A percentile compares a stretch with the other conserved stretches of the same genome.
Evolutionary conservation across 2,113 vertebrate species (phyloP).

Genomic region (Microcebus lehilahytsara): DNA sequence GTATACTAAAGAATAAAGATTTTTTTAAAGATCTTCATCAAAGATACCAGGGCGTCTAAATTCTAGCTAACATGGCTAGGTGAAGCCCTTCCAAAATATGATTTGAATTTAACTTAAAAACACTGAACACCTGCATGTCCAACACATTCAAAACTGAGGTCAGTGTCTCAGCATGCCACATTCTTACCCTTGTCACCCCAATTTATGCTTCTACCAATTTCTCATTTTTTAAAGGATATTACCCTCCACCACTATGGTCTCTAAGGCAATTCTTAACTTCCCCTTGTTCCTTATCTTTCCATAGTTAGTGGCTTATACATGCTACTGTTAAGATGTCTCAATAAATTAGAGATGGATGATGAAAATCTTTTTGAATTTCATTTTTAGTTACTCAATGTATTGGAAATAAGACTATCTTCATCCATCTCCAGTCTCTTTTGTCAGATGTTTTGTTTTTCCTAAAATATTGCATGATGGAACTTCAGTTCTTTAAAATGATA

Average conservation of each 20-base stretch:
- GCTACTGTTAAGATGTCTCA: background rate
- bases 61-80: background rate
- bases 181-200: background rate
- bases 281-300: background rate
- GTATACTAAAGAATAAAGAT: constrained; percentile 8
- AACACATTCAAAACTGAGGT: background rate
- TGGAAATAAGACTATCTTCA: background rate
- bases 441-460: background rate
- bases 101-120: background rate
- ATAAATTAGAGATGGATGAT: background rate
- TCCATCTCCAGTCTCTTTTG: background rate
- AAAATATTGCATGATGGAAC: background rate
- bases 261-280: background rate
- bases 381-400: background rate
- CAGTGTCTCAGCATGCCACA: background rate
- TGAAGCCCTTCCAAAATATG: background rate
- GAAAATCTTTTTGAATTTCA: background rate
- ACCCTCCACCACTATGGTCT: background rate
- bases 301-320: background rate
- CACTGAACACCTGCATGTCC: background rate
- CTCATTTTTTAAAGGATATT: background rate
- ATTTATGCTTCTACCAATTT: background rate
- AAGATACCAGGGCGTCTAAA: background rate
- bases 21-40: constrained; percentile 10
- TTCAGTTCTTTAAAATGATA: background rate